Base-by-base conservation (phyloP, 2,888 invertebrate species). In the Colletes collaris region DNA sequence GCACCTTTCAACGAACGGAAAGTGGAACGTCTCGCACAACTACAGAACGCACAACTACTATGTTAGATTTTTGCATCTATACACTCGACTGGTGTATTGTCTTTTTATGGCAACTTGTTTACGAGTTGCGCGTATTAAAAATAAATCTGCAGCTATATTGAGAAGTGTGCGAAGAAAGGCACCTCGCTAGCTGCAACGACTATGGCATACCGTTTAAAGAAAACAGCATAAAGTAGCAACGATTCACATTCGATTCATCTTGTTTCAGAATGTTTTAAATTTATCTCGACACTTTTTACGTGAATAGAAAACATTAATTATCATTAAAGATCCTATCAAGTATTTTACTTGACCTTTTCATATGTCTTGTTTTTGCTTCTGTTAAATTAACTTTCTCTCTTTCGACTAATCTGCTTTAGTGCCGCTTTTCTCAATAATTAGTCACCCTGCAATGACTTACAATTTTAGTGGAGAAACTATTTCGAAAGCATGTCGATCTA, bases 61-160 rank as follows among this genome's bases (percentile, higher is more conserved):
- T 4, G n/a, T 50, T 44, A 35, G 56, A 64, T 27, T 44, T 68
- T 49, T 37, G 35, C 53, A 44, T 53, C 16, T 66, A 58, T 46
- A 52, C 13, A 16, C 66, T 50, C 19, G 27, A 13, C 63, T n/a
- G 7, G 52, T 52, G 10, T 46, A 50, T 56, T 50, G 44, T 40
- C 50, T 56, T 70, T 76, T 66, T 63, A 71, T 70, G 66, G 70
- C 70, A 27, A 66, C 76, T 76, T 79, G 79, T 79, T 79, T 79
- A 79, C 79, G 52, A 76, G 62, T 62, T 49, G 27, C 70, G 46
- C 7, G 76, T 67, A 70, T 79, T 79, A 79, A 76, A 76, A 79
- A 79, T 79, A 79, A 76, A 78, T 78, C 65, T n/a, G 8, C 49
- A 27, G 49, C 59, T 55, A 58, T 46, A 55, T 60, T n/a, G 65